These are phyloP conservation scores for Lepilemur septentrionalis DNA, from an alignment of 2,797 vertebrate species.

Conservation along the genomic window DNA sequence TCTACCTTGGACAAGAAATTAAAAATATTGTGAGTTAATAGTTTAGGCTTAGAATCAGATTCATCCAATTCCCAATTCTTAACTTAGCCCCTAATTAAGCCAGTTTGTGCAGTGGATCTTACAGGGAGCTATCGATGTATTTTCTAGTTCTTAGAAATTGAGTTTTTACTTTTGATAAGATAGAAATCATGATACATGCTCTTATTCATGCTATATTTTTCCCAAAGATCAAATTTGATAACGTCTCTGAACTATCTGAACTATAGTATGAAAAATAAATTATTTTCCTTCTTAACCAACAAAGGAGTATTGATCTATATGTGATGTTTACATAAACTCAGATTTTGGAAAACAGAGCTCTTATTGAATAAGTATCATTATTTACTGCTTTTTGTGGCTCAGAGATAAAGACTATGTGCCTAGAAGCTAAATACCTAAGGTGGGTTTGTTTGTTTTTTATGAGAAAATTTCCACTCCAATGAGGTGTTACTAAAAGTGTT, in stretches of 20 bases:
- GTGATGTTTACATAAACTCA: background rate
- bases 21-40: background rate
- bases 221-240: background rate
- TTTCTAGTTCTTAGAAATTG: background rate
- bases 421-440: background rate
- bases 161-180: constrained; percentile 5
- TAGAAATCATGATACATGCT: background rate
- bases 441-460: background rate
- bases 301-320: background rate
- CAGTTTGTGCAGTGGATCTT: background rate
- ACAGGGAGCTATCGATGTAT: background rate
- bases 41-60: background rate
- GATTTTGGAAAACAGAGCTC: background rate
- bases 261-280: background rate
- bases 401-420: background rate
- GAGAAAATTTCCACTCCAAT: background rate
- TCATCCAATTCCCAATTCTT: background rate
- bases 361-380: background rate
- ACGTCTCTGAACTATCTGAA: background rate
- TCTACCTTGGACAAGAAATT: background rate
- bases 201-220: background rate
- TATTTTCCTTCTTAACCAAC: background rate
- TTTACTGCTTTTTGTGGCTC: background rate
- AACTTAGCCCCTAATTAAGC: background rate
- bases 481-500: background rate